phyloP scores from a whole-genome alignment of 2,888 invertebrate genomes.

The Masnerella sp. region DNA sequence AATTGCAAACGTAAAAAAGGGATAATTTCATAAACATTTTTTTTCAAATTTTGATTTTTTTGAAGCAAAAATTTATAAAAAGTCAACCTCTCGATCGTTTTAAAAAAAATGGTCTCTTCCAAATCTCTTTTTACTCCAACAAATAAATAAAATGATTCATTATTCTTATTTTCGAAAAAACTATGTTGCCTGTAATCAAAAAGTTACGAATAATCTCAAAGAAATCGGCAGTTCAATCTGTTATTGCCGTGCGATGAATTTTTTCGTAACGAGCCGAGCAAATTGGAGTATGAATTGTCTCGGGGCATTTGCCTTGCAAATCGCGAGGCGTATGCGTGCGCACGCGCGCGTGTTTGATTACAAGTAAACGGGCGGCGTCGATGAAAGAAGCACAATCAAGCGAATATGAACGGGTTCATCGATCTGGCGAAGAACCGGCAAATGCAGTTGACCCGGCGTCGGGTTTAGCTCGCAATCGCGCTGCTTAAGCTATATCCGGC shows the following conservation, averaged over 20 bases:
- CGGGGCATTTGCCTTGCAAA: slow-evolving; percentile 18
- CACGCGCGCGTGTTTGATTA: slow-evolving; percentile 6
- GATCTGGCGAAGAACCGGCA: too few species aligned
- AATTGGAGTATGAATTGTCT: slow-evolving; percentile 17
- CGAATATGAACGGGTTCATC: slow-evolving; percentile 18
- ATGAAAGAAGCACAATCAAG: slow-evolving; percentile 22
- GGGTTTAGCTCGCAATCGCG: slow-evolving; percentile 8
- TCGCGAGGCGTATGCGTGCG: slow-evolving; percentile 2
- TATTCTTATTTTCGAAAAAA: background rate
- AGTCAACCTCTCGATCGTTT: too few species aligned
- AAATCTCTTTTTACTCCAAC: too few species aligned
- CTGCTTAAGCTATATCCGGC: slow-evolving; percentile 20
- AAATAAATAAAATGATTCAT: background rate
- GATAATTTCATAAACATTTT: too few species aligned
- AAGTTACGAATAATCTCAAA: background rate
- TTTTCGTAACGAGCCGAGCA: slow-evolving; percentile 2
- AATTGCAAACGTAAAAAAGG: too few species aligned
- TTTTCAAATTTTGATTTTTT: too few species aligned
- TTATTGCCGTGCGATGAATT: background rate
- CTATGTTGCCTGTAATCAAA: background rate
- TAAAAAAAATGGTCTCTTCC: too few species aligned
- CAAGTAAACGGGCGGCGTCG: slow-evolving; percentile 3
- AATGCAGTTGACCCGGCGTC: slow-evolving; percentile 25
- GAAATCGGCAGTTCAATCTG: background rate
- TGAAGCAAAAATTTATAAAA: too few species aligned